phyloP scores from a whole-genome alignment of 2,888 invertebrate species.

The Apotomis betuletana region DNA sequence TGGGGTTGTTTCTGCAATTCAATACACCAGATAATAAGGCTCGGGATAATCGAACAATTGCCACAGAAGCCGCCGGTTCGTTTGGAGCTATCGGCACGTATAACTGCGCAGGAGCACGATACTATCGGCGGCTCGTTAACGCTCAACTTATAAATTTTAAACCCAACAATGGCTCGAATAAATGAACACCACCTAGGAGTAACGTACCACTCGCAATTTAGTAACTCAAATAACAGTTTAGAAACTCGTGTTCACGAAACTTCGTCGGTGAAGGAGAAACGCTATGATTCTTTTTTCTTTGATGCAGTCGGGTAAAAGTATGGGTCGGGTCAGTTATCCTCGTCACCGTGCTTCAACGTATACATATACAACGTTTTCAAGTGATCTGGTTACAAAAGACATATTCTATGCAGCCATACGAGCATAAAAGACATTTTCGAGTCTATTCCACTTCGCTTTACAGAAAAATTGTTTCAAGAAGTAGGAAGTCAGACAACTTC shows the following conservation, averaged over 20 bases:
- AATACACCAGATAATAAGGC: not conserved
- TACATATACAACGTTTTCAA: too few species aligned
- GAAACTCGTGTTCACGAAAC: too few species aligned
- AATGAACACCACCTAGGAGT: conserved; percentile 38
- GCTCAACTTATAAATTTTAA: conserved; percentile 73
- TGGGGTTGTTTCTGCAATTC: not conserved
- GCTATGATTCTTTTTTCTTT: too few species aligned
- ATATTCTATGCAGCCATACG: too few species aligned
- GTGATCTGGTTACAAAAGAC: too few species aligned
- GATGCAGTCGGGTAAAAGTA: too few species aligned
- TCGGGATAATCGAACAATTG: conserved; percentile 46
- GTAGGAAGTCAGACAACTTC: conserved; percentile 8
- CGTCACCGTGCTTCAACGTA: too few species aligned
- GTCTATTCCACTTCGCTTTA: too few species aligned
- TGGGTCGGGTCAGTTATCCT: too few species aligned
- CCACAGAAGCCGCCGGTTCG: conserved; percentile 47
- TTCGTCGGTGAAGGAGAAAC: too few species aligned
- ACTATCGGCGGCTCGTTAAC: conserved; percentile 73
- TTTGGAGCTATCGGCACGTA: conserved; percentile 57
- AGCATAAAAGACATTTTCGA: too few species aligned
- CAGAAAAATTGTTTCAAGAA: conserved; percentile 1
- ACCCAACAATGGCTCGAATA: conserved; percentile 54
- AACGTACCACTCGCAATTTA: conserved; percentile 2
- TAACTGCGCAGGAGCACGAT: conserved; percentile 62
- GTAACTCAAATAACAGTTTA: conserved; percentile 13